Base-by-base conservation (phyloP, 2,888 invertebrate genomes). In the Xestia rhomboidea region DNA sequence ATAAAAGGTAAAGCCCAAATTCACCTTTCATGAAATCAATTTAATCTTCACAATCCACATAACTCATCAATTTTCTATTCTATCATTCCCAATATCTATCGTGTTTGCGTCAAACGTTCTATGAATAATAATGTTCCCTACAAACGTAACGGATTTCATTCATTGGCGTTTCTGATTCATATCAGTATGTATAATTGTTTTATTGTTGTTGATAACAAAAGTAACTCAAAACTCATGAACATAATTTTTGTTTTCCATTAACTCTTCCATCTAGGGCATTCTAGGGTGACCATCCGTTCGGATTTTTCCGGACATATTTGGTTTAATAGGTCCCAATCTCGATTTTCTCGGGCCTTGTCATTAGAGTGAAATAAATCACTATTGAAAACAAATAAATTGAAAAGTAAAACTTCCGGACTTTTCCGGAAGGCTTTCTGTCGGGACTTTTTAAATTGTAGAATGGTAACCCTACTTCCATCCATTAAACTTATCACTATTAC, bases 181-280 rank as follows among this genome's bases (percentile, higher is more conserved):
- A 81, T 83, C 83, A 68, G 38, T 2, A 27, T 34, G 68, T 63
- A 67, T 78, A 78, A 83, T 78, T 79, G 83, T 83, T 83, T 78
- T 57, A 83, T 68, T 79, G 63, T 79, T 79, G 67, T 83, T 71
- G 69, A 82, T 66, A 80, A 77, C 80, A 60, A 83, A 77, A 49
- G 49, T 54, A 68, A 51, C 68, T 69, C 57, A 68, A 66, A 77
- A 51, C 21, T 62, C 60, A 21, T 69, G 10, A 70, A 62, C 44
- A 83, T 62, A 46, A 83, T 69, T 82, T 77, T 34, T 49, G 49
- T 82, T 66, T 51, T 54, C 68, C 57, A 77, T 80, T 82, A 82
- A 51, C 49, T 34, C 51, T 82, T 82, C 38, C 30, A 63, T 38
- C 63, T 38, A 63, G 62, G 62, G 34, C 34, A 62, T 64, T 30